Conservation (phyloP, 1,140 invertebrate species). For the Lepidurus apus region DNA sequence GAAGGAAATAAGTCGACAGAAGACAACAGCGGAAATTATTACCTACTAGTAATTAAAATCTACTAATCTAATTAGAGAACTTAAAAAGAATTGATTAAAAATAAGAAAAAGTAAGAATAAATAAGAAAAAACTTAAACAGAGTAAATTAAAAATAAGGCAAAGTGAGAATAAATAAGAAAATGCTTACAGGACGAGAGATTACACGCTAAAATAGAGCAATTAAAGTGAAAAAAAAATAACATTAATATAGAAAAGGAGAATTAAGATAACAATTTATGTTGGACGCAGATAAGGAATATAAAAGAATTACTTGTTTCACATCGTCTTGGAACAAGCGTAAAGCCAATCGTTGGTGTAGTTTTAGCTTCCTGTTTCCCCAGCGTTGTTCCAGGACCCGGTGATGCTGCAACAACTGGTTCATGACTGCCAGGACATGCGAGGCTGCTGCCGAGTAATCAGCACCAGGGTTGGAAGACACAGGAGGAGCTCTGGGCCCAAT, state of each 20-base stretch:
- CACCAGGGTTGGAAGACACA: slow-evolving; percentile 70
- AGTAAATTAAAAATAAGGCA: too few relatives aligned
- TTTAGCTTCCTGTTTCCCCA: slow-evolving; percentile 92
- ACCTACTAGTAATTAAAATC: too few relatives aligned
- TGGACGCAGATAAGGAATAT: background rate
- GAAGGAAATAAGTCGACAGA: too few relatives aligned
- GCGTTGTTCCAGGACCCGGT: slow-evolving; percentile 81
- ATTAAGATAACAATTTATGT: background rate
- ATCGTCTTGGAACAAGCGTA: slow-evolving; percentile 91
- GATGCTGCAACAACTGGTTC: slow-evolving; percentile 89
- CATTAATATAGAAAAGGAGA: background rate
- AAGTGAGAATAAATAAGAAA: too few relatives aligned
- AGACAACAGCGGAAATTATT: too few relatives aligned
- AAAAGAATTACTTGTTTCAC: slow-evolving; percentile 64
- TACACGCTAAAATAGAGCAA: background rate
- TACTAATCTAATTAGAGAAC: too few relatives aligned
- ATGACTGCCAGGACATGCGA: slow-evolving; percentile 83
- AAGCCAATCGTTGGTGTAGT: slow-evolving; percentile 84
- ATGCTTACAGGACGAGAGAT: background rate
- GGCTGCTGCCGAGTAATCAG: slow-evolving; percentile 91
- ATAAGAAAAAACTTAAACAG: too few relatives aligned
- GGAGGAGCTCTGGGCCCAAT: slow-evolving; percentile 30
- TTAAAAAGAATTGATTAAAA: background rate
- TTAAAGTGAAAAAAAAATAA: background rate
- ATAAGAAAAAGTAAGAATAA: background rate